These are phyloP conservation scores for Papilio xuthus DNA, from an alignment of 1,140 invertebrate species.

Conservation along the genomic window DNA sequence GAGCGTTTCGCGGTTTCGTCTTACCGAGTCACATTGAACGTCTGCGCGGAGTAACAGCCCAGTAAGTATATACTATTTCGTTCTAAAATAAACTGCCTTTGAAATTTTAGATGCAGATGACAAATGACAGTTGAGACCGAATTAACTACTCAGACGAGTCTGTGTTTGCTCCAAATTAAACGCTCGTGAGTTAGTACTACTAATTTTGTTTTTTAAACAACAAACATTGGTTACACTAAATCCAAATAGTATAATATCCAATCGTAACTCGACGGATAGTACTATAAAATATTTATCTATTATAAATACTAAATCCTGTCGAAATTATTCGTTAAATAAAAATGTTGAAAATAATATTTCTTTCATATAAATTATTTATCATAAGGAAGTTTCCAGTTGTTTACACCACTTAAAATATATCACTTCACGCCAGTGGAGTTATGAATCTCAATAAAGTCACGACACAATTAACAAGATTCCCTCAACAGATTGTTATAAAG, in stretches of 20 bases:
- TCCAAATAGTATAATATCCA: no score
- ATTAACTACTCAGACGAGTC: neutral
- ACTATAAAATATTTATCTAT: no score
- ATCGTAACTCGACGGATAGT: no score
- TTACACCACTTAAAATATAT: neutral
- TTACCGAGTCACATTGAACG: slow-evolving; percentile 28
- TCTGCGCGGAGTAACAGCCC: neutral
- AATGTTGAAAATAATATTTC: neutral
- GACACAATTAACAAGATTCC: slow-evolving; percentile 35
- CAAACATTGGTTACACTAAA: neutral
- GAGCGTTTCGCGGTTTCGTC: slow-evolving; percentile 19
- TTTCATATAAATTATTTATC: neutral
- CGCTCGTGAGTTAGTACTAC: neutral
- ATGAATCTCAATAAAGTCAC: slow-evolving; percentile 41
- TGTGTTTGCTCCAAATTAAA: slow-evolving; percentile 29
- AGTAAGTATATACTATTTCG: neutral
- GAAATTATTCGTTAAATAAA: no score
- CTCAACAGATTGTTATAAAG: slow-evolving; percentile 45
- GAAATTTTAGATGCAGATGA: slow-evolving; percentile 44
- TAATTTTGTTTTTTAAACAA: neutral
- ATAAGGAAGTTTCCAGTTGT: neutral
- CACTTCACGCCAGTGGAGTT: neutral
- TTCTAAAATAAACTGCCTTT: slow-evolving; percentile 37
- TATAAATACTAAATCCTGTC: neutral
- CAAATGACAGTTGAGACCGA: slow-evolving; percentile 39